Evolutionary conservation across 2,113 vertebrate species (phyloP), one percentile per base, ranked within the genome.

Genomic region (Muntiacus reevesi): DNA sequence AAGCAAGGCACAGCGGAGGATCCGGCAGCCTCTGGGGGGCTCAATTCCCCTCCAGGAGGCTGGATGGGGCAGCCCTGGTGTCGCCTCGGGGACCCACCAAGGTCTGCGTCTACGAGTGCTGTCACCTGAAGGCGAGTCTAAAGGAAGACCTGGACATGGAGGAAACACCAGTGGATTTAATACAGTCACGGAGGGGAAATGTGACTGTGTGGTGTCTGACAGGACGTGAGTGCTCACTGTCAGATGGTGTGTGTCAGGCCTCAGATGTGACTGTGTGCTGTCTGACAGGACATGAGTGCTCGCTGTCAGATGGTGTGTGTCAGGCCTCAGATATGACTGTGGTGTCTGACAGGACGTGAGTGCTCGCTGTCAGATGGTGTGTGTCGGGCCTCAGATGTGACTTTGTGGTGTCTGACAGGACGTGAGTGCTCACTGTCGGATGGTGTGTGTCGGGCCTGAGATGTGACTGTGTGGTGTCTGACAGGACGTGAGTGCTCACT

Each of bases 401-500:
- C 57, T 27, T 9, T 13, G 14, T 25, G 57, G 57, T 0, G 9
- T 11, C 57, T 59, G 57, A 28, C 4, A 5, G 27, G 27, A 60
- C 0, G 12, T 60, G 59, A 6, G 27, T 60, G 47, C 59, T 60
- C 11, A 0, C 27, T 60, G 59, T 28, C 59, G 28, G 57, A 12
- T 28, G 12, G 11, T 13, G 25, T 13, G 11, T 28, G 59, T 60
- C 5, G 0, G 59, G 27, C 59, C 27, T 13, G 0, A 13, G 57
- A 2, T 59, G 57, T 27, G 57, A 59, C 25, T 27, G 25, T 3
- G 57, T 27, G 27, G 12, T 1, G 5, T 60, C 12, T 28, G 59
- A 28, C 59, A 2, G 59, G 28, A 60, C 27, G 0, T 30, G 59
- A 13, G 27, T 30, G 17, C 59, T 62, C 59, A 1, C 28, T 62